Evolutionary conservation across 2,113 vertebrate genomes (phyloP).

Genomic region (Castor canadensis): DNA sequence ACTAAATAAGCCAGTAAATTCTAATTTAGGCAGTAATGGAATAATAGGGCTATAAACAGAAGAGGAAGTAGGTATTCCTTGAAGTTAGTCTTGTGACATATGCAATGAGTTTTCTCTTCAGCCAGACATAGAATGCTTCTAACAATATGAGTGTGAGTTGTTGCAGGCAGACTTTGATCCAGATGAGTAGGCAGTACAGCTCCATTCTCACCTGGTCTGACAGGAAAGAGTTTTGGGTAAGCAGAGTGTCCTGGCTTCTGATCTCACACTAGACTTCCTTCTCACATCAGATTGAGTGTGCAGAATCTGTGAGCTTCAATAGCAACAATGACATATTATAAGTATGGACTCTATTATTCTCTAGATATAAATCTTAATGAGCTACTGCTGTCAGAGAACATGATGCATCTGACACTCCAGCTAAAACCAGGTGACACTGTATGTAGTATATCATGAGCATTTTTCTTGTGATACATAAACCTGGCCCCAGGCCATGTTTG

Average conservation of each 20-base stretch:
- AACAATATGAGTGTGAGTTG: background rate
- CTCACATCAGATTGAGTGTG: background rate
- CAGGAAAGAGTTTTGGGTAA: background rate
- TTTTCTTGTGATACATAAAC: conserved; percentile 48
- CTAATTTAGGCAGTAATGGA: background rate
- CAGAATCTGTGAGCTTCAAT: background rate
- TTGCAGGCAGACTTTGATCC: background rate
- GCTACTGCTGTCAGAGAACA: background rate
- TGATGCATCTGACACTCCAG: conserved; percentile 35
- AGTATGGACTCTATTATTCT: background rate
- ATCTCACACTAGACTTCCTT: background rate
- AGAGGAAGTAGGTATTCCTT: background rate
- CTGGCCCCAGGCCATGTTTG: conserved; percentile 2
- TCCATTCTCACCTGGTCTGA: background rate
- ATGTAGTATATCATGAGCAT: background rate
- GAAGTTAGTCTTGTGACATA: background rate
- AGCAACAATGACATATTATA: background rate
- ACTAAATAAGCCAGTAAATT: background rate
- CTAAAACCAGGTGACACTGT: background rate
- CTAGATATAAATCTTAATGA: conserved; percentile 47
- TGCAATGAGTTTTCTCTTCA: background rate
- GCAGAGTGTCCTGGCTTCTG: background rate
- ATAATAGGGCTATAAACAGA: background rate
- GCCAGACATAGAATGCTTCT: background rate
- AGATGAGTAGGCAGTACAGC: background rate